Base-by-base conservation (phyloP, 35 echinoderm and acorn worm genomes). In the Heliocidaris erythrogramma region DNA sequence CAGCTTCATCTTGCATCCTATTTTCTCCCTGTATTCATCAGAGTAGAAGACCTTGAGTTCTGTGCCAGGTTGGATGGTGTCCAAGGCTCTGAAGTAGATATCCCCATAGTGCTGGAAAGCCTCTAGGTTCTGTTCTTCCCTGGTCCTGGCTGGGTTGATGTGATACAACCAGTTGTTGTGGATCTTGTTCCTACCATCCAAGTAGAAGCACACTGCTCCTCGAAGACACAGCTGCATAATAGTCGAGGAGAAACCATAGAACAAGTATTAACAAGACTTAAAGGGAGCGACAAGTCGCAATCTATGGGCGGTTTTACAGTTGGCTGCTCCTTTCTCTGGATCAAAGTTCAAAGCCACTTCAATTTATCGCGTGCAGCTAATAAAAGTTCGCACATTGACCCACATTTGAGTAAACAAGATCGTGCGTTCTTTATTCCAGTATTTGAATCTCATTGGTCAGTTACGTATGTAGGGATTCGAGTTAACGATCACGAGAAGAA, bases 31-130 rank as follows among this genome's bases (percentile, higher is more conserved):
- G 59, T 96, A 96, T 29, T 71, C 32, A 60, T 50, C 91, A 5
- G 91, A 31, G 60, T 96, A 96, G 90, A 92, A 96, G 59, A 96
- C 95, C 30, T 78, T 96, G 35, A 96, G 56, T 61, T 96, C 95
- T 31, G 52, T 78, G 27, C 85, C 92, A 0, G 95, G 95, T 17
- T 96, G 60, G 42, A 96, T 93, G 29, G 31, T 93, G 3, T 85
- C 59, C 13, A 96, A 29, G 2, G 95, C 86, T 48, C 65, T 18
- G 85, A 93, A 96, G 48, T 86, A 96, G 49, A 96, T 96, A 60
- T 96, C 69, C 1, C 92, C 95, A 32, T 96, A 85, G 21, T 48
- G n/a, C 84, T 96, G 95, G 24, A 93, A 93, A 12, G 95, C 95
- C 32, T 93, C 65, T 27, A 96, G 90, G 78, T 96, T 96, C 95